Percentiles rank a stretch among this genome's conserved stretches.
phyloP scores from a whole-genome alignment of 92 coral and sea anemone species.

The Galaxea fascicularis region DNA sequence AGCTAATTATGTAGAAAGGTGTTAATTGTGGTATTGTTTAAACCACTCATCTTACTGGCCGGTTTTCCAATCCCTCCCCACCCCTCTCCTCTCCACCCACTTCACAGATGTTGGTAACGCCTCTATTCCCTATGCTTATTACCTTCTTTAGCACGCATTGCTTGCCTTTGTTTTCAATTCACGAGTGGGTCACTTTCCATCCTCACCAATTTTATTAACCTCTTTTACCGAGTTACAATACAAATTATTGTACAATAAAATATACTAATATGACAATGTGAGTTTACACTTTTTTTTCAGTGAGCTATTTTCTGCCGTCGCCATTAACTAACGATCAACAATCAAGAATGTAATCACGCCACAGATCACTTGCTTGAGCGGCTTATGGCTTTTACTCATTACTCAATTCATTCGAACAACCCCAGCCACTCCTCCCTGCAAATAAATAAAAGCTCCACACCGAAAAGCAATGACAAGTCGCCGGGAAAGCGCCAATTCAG shows the following conservation, averaged over 20 bases:
- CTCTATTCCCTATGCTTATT: too few species aligned
- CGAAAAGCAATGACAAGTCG: slow-evolving; percentile 11
- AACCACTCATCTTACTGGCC: too few species aligned
- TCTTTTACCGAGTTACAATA: slow-evolving; percentile 42
- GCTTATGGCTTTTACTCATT: slow-evolving; percentile 11
- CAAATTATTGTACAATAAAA: slow-evolving; percentile 56
- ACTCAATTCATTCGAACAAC: neutral
- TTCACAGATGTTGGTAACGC: too few species aligned
- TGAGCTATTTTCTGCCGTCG: slow-evolving; percentile 16
- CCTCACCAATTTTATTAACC: slow-evolving; percentile 50
- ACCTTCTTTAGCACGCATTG: neutral
- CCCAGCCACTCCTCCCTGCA: neutral
- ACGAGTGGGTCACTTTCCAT: neutral
- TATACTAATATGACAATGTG: slow-evolving; percentile 46
- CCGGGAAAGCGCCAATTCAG: slow-evolving; percentile 6
- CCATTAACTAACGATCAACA: slow-evolving; percentile 5
- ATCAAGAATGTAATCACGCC: slow-evolving; percentile 21
- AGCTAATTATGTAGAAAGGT: too few species aligned
- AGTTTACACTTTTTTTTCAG: slow-evolving; percentile 26
- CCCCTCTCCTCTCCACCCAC: too few species aligned
- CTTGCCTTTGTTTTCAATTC: neutral
- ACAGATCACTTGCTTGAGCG: neutral
- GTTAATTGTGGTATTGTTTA: too few species aligned
- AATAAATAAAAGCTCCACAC: neutral
- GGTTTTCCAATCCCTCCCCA: too few species aligned